Conservation (phyloP, 2,113 vertebrate species). For the Shinisaurus crocodilurus region DNA sequence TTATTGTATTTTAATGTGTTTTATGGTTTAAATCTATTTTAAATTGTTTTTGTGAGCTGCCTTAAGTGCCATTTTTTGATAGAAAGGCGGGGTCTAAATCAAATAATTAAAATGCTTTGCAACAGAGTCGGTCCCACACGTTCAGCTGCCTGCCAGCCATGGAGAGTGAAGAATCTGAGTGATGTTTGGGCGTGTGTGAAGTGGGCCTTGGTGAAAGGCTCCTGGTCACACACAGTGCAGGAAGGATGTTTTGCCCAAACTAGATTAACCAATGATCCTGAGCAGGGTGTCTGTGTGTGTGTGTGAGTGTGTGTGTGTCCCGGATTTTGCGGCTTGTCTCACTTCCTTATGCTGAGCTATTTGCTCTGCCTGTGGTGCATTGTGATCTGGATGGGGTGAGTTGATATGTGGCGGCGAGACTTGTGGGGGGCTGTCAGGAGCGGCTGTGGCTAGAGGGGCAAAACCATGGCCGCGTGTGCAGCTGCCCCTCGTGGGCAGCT, state of each 20-base stretch:
- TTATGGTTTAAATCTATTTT: too few relatives aligned
- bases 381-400: neutral
- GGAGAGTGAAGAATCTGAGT: neutral
- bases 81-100: too few relatives aligned
- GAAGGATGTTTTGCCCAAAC: neutral
- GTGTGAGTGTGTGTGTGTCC: neutral
- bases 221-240: too few relatives aligned
- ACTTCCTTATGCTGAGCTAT: neutral
- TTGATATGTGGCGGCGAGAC: neutral
- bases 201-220: neutral
- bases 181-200: neutral
- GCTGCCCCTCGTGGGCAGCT: neutral
- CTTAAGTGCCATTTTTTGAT: too few relatives aligned
- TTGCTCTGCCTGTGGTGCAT: neutral
- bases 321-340: neutral
- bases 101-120: too few relatives aligned
- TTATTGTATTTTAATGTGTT: too few relatives aligned
- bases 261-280: neutral
- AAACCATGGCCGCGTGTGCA: neutral
- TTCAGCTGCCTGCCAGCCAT: too few relatives aligned
- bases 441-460: neutral
- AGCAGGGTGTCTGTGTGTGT: too few relatives aligned
- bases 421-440: neutral
- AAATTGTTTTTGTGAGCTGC: too few relatives aligned
- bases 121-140: neutral